Evolutionary conservation across 1,140 invertebrate genomes (phyloP).

Genomic region (Metaphire vulgaris): DNA sequence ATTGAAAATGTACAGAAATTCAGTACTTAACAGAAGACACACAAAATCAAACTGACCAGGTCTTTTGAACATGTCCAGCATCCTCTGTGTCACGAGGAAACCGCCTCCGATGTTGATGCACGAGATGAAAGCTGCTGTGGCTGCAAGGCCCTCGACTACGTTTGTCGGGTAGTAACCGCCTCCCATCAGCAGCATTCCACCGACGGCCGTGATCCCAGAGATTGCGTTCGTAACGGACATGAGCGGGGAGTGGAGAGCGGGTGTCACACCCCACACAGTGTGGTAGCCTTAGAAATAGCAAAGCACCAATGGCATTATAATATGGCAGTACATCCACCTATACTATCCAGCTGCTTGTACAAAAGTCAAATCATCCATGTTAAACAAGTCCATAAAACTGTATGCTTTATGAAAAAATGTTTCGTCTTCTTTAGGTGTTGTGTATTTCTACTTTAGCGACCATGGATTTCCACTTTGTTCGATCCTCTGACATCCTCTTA

Average conservation of each 20-base stretch:
- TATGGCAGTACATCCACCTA: no score
- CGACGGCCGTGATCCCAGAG: slow-evolving; percentile 82
- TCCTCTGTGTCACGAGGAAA: slow-evolving; percentile 80
- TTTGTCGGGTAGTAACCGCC: slow-evolving; percentile 69
- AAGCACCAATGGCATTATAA: background rate
- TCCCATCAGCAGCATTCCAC: slow-evolving; percentile 72
- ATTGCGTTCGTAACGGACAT: slow-evolving; percentile 92
- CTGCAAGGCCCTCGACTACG: slow-evolving; percentile 64
- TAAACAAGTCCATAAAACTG: no score
- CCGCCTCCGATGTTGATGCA: slow-evolving; percentile 87
- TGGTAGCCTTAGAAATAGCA: slow-evolving; percentile 60
- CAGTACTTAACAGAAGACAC: no score
- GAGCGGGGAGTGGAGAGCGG: slow-evolving; percentile 79
- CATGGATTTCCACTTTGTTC: no score
- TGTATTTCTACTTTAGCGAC: no score
- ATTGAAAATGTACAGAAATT: no score
- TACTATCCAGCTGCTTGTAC: no score
- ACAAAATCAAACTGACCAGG: slow-evolving; percentile 55
- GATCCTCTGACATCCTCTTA: no score
- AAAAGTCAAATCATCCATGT: no score
- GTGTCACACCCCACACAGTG: slow-evolving; percentile 85
- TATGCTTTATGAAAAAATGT: no score
- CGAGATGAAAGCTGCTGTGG: slow-evolving; percentile 75
- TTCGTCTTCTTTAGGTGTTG: no score
- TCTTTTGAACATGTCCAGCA: slow-evolving; percentile 87